Evolutionary conservation across 2,888 invertebrate species (phyloP).

Genomic region (Hemistola chrysoprasaria): DNA sequence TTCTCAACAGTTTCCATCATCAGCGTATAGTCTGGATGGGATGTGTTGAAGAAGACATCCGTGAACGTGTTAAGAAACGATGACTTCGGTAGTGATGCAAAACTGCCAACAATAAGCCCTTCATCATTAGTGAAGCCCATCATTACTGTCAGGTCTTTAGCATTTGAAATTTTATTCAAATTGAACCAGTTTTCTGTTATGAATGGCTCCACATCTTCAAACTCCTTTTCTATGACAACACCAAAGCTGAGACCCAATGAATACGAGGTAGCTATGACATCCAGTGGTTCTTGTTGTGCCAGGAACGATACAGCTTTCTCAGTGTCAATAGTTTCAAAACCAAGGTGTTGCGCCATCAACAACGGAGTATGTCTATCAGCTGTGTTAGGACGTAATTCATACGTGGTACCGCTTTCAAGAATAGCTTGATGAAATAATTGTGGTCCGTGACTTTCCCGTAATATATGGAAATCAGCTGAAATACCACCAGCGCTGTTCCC

Average conservation of each 20-base stretch:
- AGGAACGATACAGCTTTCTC: conserved; percentile 41
- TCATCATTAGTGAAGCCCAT: conserved; percentile 41
- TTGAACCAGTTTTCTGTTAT: conserved; percentile 33
- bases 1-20: conserved; percentile 26
- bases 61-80: conserved; percentile 15
- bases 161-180: conserved; percentile 25
- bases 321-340: conserved; percentile 31
- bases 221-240: conserved; percentile 41
- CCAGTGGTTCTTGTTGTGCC: conserved; percentile 28
- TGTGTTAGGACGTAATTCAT: conserved; percentile 18
- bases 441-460: conserved; percentile 29
- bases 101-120: neutral
- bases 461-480: conserved; percentile 47
- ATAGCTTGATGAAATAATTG: conserved; percentile 42
- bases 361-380: conserved; percentile 33
- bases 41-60: conserved; percentile 24
- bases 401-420: conserved; percentile 42
- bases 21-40: conserved; percentile 26
- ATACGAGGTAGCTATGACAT: conserved; percentile 34
- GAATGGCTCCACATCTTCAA: conserved; percentile 39
- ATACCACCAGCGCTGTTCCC: conserved; percentile 54
- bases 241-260: conserved; percentile 26
- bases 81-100: neutral
- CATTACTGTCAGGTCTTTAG: conserved; percentile 34
- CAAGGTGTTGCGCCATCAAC: conserved; percentile 38